Base-by-base conservation (phyloP, 2,888 invertebrate genomes). In the Clivina fossor region DNA sequence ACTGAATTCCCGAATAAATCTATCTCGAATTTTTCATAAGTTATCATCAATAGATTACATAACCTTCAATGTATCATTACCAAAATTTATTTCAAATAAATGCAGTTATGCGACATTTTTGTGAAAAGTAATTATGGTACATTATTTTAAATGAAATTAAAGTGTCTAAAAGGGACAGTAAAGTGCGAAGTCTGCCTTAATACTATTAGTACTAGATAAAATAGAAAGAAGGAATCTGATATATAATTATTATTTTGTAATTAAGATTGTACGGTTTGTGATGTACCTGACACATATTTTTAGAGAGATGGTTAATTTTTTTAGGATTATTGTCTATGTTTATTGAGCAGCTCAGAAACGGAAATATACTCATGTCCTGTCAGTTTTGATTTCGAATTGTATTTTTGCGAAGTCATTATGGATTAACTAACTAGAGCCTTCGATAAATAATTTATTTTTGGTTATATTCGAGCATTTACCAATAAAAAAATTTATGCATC, bases 201-300 rank as follows among this genome's bases (percentile, higher is more conserved):
- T 32, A 47, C 18, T 44, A 15, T 44, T 44, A 33, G 32, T 32
- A 46, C n/a, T 26, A 32, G 9, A 30, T 13, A 13, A 30, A 30
- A 4, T 11, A 16, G 24, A 37, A 24, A 24, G 22, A 35, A 22
- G 47, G 24, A 26, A 33, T 35, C 35, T 47, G 35, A 35, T 35
- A 15, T 33, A 50, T 50, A 20, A 38, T n/a, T n/a, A n/a, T n/a
- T n/a, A n/a, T n/a, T n/a, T n/a, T n/a, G n/a, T n/a, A n/a, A n/a
- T n/a, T n/a, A n/a, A n/a, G n/a, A 40, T 40, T 40, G 40, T 38
- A 50, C 24, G 50, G 50, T 50, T 50, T 50, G 40, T 53, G 33
- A 53, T 43, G 51, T 53, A 53, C 51, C 51, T 53, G 51, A 53
- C 43, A 53, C n/a, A n/a, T n/a, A 24, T 30, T 40, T 53, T 53